A percentile compares a stretch with the other conserved stretches of the same genome.
Evolutionary conservation across 2,888 invertebrate genomes (phyloP).

Genomic region (Lapara coniferarum): DNA sequence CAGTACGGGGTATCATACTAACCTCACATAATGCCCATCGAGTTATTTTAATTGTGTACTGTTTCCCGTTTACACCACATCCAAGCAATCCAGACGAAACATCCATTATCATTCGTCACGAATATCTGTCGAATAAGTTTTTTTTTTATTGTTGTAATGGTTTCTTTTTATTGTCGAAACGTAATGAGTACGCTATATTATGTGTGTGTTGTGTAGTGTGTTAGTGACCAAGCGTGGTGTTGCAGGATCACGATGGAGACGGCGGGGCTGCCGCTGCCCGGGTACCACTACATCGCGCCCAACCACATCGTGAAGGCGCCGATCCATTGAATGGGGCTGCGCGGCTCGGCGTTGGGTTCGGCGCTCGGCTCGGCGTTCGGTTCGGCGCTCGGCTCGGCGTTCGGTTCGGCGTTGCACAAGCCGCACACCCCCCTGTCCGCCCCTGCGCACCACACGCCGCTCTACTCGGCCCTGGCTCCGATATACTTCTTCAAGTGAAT

Average conservation of each 20-base stretch:
- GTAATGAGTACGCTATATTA: not conserved
- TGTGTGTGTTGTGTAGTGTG: not conserved
- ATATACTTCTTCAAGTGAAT: conserved; percentile 73
- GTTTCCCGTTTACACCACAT: conserved; percentile 51
- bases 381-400: too few relatives aligned
- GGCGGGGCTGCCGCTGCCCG: conserved; percentile 94
- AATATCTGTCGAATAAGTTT: not conserved
- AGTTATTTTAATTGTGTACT: conserved; percentile 10
- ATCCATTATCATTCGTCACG: conserved; percentile 25
- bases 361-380: conserved; percentile 49
- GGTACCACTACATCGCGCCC: conserved; percentile 96
- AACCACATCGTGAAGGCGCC: conserved; percentile 97
- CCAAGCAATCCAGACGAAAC: conserved; percentile 47
- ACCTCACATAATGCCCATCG: conserved; percentile 7
- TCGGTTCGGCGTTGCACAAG: conserved; percentile 55
- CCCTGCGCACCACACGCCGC: conserved; percentile 48
- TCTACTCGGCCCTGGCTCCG: conserved; percentile 71
- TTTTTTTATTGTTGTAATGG: too few relatives aligned
- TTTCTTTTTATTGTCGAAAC: not conserved
- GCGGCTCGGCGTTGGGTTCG: conserved; percentile 62
- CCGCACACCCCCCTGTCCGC: conserved; percentile 51
- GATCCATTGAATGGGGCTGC: conserved; percentile 88
- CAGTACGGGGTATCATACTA: conserved; percentile 34
- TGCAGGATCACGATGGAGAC: conserved; percentile 98
- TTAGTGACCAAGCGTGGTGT: conserved; percentile 46